Conservation (phyloP, 1,140 invertebrate species). For the Drosophila punjabiensis region DNA sequence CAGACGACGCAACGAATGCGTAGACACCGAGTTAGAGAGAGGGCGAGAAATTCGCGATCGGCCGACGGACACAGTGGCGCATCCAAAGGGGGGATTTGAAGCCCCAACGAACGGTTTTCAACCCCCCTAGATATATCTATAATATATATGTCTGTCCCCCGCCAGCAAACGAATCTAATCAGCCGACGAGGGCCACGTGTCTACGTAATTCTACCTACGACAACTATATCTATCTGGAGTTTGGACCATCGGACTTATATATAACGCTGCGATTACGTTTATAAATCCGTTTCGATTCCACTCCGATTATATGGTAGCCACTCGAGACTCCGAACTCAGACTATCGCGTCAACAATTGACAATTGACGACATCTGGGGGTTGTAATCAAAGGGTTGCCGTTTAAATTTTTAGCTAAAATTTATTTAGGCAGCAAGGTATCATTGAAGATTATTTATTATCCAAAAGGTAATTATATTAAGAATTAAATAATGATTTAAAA, state of each 20-base stretch:
- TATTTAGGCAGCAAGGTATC: neutral
- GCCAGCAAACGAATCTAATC: slow-evolving; percentile 52
- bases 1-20: slow-evolving; percentile 35
- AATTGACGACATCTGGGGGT: neutral
- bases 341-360: neutral
- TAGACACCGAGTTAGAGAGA: slow-evolving; percentile 17
- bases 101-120: neutral
- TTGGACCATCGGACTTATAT: slow-evolving; percentile 16
- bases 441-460: too few species aligned
- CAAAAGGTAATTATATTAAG: too few species aligned
- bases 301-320: slow-evolving; percentile 20
- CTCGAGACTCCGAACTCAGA: neutral
- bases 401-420: neutral
- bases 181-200: slow-evolving; percentile 42
- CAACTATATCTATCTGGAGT: slow-evolving; percentile 30
- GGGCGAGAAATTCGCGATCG: slow-evolving; percentile 22
- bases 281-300: neutral
- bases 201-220: slow-evolving; percentile 2
- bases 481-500: too few species aligned
- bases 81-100: neutral
- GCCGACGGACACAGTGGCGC: slow-evolving; percentile 22
- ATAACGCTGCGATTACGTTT: slow-evolving; percentile 4
- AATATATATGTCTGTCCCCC: too few species aligned
- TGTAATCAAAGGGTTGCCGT: neutral
- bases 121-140: neutral